Conservation (phyloP, 1,140 invertebrate genomes). For the Drosophila hydei region DNA sequence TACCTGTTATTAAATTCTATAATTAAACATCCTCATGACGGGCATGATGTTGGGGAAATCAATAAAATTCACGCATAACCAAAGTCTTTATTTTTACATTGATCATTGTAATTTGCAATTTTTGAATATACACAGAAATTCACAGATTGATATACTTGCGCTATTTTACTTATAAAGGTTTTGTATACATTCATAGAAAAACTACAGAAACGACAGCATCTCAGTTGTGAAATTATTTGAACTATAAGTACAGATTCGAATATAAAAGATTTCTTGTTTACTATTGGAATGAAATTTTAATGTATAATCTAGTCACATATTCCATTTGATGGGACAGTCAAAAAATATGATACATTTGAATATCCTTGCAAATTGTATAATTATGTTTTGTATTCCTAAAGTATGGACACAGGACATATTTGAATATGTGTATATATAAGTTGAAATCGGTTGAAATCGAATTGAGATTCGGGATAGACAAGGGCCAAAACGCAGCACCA, state of each 20-base stretch:
- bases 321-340: conserved; percentile 47
- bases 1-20: no score
- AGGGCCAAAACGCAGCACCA: no score
- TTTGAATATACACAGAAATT: neutral
- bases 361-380: conserved; percentile 6
- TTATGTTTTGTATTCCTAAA: neutral
- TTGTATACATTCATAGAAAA: conserved; percentile 24
- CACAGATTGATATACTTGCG: conserved; percentile 15
- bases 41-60: no score
- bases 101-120: neutral
- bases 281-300: conserved; percentile 4
- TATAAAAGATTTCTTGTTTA: neutral
- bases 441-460: no score
- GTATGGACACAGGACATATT: neutral
- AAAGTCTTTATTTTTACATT: no score
- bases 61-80: no score
- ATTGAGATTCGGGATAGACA: no score
- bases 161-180: conserved; percentile 8
- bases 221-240: neutral
- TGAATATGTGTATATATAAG: neutral
- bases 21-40: no score
- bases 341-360: no score
- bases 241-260: neutral
- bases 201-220: neutral
- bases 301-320: conserved; percentile 8